Evolutionary conservation across 2,888 invertebrate species (phyloP).

Genomic region (Poecilus cupreus): DNA sequence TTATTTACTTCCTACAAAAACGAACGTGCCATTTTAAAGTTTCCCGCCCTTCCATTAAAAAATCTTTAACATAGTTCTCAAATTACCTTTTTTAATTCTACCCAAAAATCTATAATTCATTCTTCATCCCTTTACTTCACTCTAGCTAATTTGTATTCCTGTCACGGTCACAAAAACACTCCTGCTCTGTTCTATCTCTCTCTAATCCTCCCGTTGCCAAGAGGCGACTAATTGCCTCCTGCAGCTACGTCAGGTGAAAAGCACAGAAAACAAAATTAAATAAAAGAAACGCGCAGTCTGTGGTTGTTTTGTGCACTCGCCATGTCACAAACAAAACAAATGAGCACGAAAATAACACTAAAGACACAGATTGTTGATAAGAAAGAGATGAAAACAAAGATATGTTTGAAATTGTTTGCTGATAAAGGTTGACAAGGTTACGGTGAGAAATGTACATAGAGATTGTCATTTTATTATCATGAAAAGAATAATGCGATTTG

Average conservation of each 20-base stretch:
- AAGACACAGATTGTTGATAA: background rate
- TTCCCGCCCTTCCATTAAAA: too few relatives aligned
- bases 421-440: background rate
- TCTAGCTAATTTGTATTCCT: conserved; percentile 1
- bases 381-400: background rate
- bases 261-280: conserved; percentile 14
- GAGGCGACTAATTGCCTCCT: background rate
- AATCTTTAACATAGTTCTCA: too few relatives aligned
- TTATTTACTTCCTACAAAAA: too few relatives aligned
- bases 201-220: background rate
- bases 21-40: too few relatives aligned
- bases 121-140: too few relatives aligned
- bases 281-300: conserved; percentile 2
- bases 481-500: too few relatives aligned
- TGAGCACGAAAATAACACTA: conserved; percentile 1
- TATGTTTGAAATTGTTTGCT: background rate
- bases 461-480: too few relatives aligned
- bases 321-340: conserved; percentile 3
- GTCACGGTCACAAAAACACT: background rate
- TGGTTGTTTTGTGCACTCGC: background rate
- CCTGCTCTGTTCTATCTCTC: background rate
- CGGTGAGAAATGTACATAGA: too few relatives aligned
- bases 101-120: too few relatives aligned
- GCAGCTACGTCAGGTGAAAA: background rate
- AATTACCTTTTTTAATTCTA: too few relatives aligned